A percentile compares a stretch with the other conserved stretches of the same genome.
These are phyloP conservation scores for Elephas maximus DNA, from an alignment of 2,113 vertebrate genomes.

Conservation along the genomic window DNA sequence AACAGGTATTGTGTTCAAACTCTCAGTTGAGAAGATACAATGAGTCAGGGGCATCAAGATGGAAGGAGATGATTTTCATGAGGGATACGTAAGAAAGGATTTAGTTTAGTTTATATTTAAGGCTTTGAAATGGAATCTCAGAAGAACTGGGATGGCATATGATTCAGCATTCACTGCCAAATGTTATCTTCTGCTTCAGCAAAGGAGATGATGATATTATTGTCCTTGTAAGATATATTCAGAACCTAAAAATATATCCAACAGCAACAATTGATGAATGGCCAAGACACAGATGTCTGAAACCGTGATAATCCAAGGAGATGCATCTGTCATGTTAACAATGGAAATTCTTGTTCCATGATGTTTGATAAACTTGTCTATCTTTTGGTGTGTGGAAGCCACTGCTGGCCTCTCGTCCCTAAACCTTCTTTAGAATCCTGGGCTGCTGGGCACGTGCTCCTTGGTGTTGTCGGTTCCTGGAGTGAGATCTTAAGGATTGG, in stretches of 20 bases:
- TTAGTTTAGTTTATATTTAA: neutral
- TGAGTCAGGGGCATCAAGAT: neutral
- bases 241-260: slow-evolving; percentile 18
- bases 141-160: neutral
- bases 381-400: neutral
- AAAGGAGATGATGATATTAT: slow-evolving; percentile 39
- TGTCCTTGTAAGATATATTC: slow-evolving; percentile 19
- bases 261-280: neutral
- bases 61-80: neutral
- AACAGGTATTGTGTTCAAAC: neutral
- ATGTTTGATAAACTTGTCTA: neutral
- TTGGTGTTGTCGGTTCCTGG: neutral
- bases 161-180: slow-evolving; percentile 42
- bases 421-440: neutral
- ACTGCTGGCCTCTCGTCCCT: neutral
- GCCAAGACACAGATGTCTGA: neutral
- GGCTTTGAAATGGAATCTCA: neutral
- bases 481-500: neutral
- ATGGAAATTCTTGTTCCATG: neutral
- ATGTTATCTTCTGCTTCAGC: slow-evolving; percentile 48
- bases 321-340: neutral
- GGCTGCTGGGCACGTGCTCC: neutral
- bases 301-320: neutral
- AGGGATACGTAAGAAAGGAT: neutral
- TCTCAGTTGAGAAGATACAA: neutral